These are phyloP conservation scores for Leptonema lineaticorne DNA, from an alignment of 1,140 invertebrate species.

Conservation along the genomic window DNA sequence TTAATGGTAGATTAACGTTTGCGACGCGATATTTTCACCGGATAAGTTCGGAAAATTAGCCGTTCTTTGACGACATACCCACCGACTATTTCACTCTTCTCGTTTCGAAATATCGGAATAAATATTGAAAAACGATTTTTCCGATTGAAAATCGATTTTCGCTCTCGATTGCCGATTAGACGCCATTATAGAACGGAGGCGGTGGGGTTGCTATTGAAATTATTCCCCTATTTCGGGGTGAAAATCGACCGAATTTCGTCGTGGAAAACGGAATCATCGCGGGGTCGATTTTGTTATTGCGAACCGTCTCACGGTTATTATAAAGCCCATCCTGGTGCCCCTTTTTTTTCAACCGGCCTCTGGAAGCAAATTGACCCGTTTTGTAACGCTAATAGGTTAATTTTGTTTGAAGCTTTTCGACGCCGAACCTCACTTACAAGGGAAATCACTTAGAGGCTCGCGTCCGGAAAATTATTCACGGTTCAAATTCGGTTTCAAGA, in stretches of 20 bases:
- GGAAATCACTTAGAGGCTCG: constrained; percentile 4
- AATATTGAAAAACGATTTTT: constrained; percentile 1
- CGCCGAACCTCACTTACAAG: not conserved
- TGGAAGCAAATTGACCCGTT: constrained; percentile 12
- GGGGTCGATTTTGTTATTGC: not conserved
- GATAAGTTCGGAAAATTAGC: no score
- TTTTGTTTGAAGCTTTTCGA: constrained; percentile 15
- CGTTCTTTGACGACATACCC: no score
- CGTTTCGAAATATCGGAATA: no score
- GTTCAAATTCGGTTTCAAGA: not conserved
- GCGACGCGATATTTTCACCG: no score
- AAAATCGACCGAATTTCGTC: not conserved
- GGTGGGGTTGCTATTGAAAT: not conserved
- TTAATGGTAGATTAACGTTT: no score
- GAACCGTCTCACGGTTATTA: not conserved
- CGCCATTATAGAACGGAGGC: not conserved
- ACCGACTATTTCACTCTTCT: no score
- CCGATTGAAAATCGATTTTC: not conserved
- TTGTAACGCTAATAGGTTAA: constrained; percentile 18
- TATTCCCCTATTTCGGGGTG: not conserved
- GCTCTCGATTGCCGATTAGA: not conserved
- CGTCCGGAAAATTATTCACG: not conserved
- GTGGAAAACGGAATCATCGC: not conserved
- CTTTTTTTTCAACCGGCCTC: no score
- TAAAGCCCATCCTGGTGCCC: not conserved